phyloP scores from a whole-genome alignment of 2,797 vertebrate species.

The Parotocinclus haroldoi region DNA sequence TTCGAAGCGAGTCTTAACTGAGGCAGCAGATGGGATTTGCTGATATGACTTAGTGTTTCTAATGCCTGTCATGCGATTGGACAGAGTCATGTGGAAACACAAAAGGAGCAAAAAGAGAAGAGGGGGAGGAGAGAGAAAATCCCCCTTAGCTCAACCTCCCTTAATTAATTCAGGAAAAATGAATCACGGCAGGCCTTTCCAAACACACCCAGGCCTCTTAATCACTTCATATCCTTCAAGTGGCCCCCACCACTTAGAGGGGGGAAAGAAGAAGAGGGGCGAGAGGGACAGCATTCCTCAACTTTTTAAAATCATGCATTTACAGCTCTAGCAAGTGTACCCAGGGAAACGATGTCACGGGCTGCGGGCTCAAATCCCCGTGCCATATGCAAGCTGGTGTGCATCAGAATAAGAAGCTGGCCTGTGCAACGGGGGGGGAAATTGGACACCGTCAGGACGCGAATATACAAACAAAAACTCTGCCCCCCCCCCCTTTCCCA shows the following conservation, averaged over 20 bases:
- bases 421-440: not conserved
- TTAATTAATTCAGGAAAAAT: conserved; percentile 81
- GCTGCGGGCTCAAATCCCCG: conserved; percentile 3
- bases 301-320: conserved; percentile 11
- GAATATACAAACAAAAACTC: conserved; percentile 27
- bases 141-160: conserved; percentile 54
- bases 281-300: conserved; percentile 20
- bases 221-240: conserved; percentile 52
- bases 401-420: conserved; percentile 12
- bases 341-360: conserved; percentile 13
- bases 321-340: conserved; percentile 1
- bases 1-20: conserved; percentile 11
- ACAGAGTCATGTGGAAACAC: conserved; percentile 49
- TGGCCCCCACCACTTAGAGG: not conserved
- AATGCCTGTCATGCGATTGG: conserved; percentile 50
- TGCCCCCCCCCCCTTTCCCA: conserved; percentile 57
- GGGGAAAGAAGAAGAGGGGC: not conserved
- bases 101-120: conserved; percentile 32
- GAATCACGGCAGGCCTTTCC: conserved; percentile 73
- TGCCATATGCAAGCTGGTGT: not conserved
- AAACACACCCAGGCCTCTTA: conserved; percentile 57
- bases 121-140: conserved; percentile 42
- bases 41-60: conserved; percentile 47
- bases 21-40: conserved; percentile 37
- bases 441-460: conserved; percentile 4